Base-by-base conservation (phyloP, 2,113 vertebrate genomes). In the Mixornis gularis region DNA sequence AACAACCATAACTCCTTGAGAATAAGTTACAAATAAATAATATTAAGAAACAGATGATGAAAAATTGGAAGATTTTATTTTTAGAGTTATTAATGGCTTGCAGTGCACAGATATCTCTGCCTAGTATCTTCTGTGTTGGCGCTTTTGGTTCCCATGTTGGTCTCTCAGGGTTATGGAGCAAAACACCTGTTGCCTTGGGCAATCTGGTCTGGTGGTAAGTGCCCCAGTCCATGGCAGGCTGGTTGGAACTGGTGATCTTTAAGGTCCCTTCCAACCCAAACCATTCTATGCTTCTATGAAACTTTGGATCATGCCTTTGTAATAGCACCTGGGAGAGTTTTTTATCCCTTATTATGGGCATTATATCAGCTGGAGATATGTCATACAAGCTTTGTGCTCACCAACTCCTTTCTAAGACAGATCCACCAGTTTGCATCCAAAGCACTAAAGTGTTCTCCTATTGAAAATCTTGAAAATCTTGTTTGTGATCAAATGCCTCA, bases 81-180 rank as follows among this genome's bases (percentile, higher is more conserved):
- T 6, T 74, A 32, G 11, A 41, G 43, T n/a, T 73, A 22, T 38
- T 62, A 63, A 46, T 24, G 7, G 3, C 41, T 66, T 53, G 63
- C n/a, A 71, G 17, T 48, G 19, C 13, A 43, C 3, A 29, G 15
- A 29, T 36, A 74, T 17, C 21, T 56, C 29, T 48, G 16, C 8
- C 21, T 60, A 32, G 1, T 51, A 27, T 76, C 26, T 85, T 76
- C 25, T 71, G 0, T 40, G 9, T 60, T 29, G 10, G 12, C 17
- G 34, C 5, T n/a, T 86, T 66, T 40, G 13, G 6, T 83, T 49
- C 12, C 21, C 12, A 9, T 12, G 3, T 77, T 70, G 6, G 4
- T 62, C 9, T 24, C 48, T 58, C 34, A 19, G 6, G 17, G 4
- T 19, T 66, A 43, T 0, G 0, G 8, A 59, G 11, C 16, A 85